A percentile compares a stretch with the other conserved stretches of the same genome.
Conservation (phyloP, 2,797 vertebrate genomes). For the Platalea minor region DNA sequence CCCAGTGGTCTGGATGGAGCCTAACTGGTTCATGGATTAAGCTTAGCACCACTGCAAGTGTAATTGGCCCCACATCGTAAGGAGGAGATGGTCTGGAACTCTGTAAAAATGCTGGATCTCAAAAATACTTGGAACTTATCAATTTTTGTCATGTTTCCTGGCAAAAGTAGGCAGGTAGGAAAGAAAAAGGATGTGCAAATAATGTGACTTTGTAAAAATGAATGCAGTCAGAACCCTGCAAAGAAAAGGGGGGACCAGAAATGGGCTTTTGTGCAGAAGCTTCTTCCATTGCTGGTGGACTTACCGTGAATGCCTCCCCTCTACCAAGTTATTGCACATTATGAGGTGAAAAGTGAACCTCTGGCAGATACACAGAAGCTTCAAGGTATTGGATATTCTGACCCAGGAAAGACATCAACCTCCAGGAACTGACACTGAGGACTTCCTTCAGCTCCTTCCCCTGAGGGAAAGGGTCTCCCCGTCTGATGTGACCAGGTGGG, state of each 20-base stretch:
- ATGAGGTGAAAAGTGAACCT: neutral
- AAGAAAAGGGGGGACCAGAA: neutral
- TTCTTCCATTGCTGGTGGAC: neutral
- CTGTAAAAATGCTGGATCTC: neutral
- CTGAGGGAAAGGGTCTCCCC: neutral
- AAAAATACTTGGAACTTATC: neutral
- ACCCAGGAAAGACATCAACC: neutral
- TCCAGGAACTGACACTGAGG: neutral
- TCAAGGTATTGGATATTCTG: neutral
- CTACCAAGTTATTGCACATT: no score
- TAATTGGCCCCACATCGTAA: neutral
- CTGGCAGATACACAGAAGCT: neutral
- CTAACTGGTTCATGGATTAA: neutral
- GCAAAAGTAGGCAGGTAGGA: neutral
- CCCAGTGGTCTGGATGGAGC: neutral
- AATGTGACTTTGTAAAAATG: neutral
- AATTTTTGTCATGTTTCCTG: neutral
- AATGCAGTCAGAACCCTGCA: neutral
- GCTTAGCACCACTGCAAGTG: neutral
- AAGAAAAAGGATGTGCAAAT: neutral
- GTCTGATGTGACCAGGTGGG: neutral
- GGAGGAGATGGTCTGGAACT: neutral
- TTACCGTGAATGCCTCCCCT: accelerated
- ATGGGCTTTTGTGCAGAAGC: neutral
- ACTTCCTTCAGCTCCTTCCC: neutral